These are phyloP conservation scores for Phragmatobia fuliginosa DNA, from an alignment of 2,888 invertebrate species.

Conservation along the genomic window DNA sequence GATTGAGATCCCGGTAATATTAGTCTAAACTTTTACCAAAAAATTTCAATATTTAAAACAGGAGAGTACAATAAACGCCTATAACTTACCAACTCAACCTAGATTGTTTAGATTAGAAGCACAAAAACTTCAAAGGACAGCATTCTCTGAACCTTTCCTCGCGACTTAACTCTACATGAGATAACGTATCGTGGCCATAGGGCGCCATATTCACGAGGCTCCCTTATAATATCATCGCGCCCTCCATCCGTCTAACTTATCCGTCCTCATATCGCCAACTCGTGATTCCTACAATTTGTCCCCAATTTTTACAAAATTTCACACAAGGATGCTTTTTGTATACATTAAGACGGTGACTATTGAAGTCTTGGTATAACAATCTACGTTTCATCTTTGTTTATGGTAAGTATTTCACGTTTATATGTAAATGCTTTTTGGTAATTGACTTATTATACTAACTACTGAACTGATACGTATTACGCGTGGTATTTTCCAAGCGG, in stretches of 20 bases:
- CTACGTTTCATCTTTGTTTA: constrained; percentile 11
- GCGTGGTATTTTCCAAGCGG: no score
- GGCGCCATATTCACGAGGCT: constrained; percentile 26
- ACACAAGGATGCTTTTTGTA: constrained; percentile 27
- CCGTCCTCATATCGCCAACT: constrained; percentile 45
- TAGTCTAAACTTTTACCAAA: background rate
- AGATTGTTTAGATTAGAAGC: background rate
- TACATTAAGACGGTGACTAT: constrained; percentile 12
- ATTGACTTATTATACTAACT: no score
- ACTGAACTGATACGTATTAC: no score
- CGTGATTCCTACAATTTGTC: constrained; percentile 51
- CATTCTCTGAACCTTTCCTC: constrained; percentile 10
- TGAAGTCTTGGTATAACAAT: constrained; percentile 25
- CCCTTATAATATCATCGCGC: constrained; percentile 40
- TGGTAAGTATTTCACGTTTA: background rate
- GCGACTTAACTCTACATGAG: constrained; percentile 17
- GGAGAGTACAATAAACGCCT: background rate
- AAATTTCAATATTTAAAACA: background rate
- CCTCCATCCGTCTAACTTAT: constrained; percentile 41
- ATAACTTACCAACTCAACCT: background rate
- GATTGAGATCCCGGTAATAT: background rate
- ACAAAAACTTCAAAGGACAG: constrained; percentile 11
- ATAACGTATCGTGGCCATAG: constrained; percentile 23
- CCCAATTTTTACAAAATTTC: constrained; percentile 46
- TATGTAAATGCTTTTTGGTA: background rate